A percentile compares a stretch with the other conserved stretches of the same genome.
These are phyloP conservation scores for Idaea straminata DNA, from an alignment of 2,888 invertebrate species.

Conservation along the genomic window DNA sequence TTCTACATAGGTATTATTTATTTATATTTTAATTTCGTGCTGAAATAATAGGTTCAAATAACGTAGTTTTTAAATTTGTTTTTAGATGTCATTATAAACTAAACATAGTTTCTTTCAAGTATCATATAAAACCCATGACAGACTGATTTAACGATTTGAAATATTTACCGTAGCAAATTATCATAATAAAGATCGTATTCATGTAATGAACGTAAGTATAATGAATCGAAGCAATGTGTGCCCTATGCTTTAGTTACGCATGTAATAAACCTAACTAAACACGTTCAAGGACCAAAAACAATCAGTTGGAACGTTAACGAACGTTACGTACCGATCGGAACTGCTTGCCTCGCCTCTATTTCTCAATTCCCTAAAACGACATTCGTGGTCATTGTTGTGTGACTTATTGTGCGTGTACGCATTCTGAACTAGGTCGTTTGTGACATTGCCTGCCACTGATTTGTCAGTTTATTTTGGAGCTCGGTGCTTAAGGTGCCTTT, in stretches of 20 bases:
- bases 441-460: constrained; percentile 5
- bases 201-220: no score
- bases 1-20: constrained; percentile 18
- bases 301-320: constrained; percentile 32
- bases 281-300: constrained; percentile 52
- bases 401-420: constrained; percentile 19
- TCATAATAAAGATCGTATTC: no score
- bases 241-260: constrained; percentile 30
- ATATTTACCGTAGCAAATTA: no score
- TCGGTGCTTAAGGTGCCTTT: not conserved
- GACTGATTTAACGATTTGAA: no score
- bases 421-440: constrained; percentile 13
- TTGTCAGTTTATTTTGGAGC: not conserved
- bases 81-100: not conserved
- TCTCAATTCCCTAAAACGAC: constrained; percentile 24
- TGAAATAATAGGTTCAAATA: not conserved
- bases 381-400: constrained; percentile 12
- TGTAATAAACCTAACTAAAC: constrained; percentile 39
- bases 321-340: constrained; percentile 13
- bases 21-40: not conserved
- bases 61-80: no score
- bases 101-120: not conserved
- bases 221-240: constrained; percentile 15
- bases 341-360: constrained; percentile 20
- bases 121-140: no score